Evolutionary conservation across 2,797 vertebrate genomes (phyloP), one percentile per base, ranked within the genome.

Genomic region (Micromesistius poutassou): DNA sequence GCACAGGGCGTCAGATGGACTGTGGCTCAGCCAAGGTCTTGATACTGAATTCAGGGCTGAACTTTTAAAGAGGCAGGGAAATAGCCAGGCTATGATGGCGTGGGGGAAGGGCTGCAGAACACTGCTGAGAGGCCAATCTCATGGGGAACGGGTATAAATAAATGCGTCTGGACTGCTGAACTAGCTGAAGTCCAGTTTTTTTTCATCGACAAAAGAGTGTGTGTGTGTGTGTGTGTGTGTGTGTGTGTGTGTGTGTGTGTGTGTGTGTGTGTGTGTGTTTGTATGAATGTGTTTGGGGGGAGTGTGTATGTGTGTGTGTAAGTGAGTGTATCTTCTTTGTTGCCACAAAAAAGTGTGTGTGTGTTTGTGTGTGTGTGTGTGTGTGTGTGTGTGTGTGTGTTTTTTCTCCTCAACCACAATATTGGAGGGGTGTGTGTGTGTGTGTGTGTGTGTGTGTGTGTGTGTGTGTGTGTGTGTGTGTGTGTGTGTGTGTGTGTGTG

Each of bases 21-120:
- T 81, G 80, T 82, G 82, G 80, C 82, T 86, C 82, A 89, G 84
- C 83, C 79, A 5, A 25, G 33, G 80, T 74, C 76, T 79, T 82
- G 88, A 88, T 89, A 86, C 85, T 79, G 81, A 85, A 80, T 90
- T 89, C 84, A 87, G 85, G 79, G 82, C 77, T 81, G 81, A 88
- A 88, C 84, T 86, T 84, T 87, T 87, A 84, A 85, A 87, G 76
- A 80, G 87, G 81, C 25, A 62, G 40, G 77, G 80, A 85, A 84
- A 86, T 73, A 72, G 83, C 76, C 71, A 40, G 78, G 72, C 10
- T 30, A 46, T 80, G 87, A 81, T n/a, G 79, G 77, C 71, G 76
- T 7, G 38, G 74, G 76, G 55, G n/a, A 7, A 1, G 55, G 55
- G 55, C 22, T n/a, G 22, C 22, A 25, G 55, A 25, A 62, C 62